Conservation (phyloP, 2,888 invertebrate genomes). For the Polydesmus complanatus region DNA sequence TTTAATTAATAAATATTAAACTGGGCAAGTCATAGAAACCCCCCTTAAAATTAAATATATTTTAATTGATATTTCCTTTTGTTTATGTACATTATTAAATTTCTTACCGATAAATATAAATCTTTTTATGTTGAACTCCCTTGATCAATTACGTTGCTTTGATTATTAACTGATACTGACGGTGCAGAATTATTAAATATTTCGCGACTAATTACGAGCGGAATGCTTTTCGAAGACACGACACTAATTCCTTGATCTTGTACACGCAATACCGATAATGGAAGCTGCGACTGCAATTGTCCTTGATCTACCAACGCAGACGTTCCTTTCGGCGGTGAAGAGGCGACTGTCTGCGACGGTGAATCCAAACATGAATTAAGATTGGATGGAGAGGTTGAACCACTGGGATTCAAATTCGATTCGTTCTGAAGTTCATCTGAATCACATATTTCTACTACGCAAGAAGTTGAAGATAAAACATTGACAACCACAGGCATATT, state of each 20-base stretch:
- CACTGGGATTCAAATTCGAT: background rate
- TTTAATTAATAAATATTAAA: too few species aligned
- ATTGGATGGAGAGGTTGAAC: background rate
- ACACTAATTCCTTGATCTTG: background rate
- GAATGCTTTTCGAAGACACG: background rate
- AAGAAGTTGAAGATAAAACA: background rate
- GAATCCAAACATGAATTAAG: background rate
- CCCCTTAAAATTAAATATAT: too few species aligned
- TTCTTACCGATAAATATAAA: constrained; percentile 22
- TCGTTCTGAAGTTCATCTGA: background rate
- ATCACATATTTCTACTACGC: background rate
- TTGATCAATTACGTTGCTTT: background rate
- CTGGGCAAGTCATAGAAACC: too few species aligned
- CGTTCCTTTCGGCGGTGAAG: background rate
- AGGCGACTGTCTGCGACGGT: background rate
- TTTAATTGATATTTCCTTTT: too few species aligned
- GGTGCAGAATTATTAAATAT: background rate
- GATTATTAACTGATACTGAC: background rate
- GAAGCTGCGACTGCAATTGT: background rate
- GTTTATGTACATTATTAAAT: too few species aligned
- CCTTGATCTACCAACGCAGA: background rate
- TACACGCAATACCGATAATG: background rate
- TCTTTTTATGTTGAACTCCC: background rate
- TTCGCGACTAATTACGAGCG: background rate
- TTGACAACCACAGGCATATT: too few species aligned